Evolutionary conservation across 1,140 invertebrate species (phyloP).

Genomic region (Drosophila triauraria): DNA sequence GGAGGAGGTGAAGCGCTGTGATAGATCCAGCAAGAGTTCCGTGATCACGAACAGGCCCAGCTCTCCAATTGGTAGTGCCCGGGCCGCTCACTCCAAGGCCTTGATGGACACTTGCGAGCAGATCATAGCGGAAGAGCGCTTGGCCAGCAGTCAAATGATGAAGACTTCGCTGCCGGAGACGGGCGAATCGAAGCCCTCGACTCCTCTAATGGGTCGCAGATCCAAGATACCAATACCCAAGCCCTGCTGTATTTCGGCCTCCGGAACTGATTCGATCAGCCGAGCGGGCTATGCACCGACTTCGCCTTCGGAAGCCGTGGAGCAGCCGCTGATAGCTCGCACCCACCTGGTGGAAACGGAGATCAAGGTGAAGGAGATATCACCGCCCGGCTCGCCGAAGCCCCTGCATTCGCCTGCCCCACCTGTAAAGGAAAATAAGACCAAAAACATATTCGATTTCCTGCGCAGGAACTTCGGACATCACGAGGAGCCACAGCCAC

Average conservation of each 20-base stretch:
- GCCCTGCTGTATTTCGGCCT: slow-evolving; percentile 67
- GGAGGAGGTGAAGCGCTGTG: slow-evolving; percentile 64
- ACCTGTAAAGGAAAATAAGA: slow-evolving; percentile 67
- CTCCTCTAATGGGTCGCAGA: slow-evolving; percentile 56
- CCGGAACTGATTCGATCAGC: slow-evolving; percentile 70
- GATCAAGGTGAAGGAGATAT: slow-evolving; percentile 72
- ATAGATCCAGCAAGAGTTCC: slow-evolving; percentile 31
- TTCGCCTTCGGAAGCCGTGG: slow-evolving; percentile 7
- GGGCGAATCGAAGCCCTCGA: slow-evolving; percentile 29
- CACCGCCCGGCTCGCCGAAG: slow-evolving; percentile 54
- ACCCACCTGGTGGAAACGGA: slow-evolving; percentile 78
- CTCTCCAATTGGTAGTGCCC: slow-evolving; percentile 63
- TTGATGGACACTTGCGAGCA: slow-evolving; percentile 78
- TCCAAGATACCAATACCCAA: slow-evolving; percentile 82
- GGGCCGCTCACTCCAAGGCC: slow-evolving; percentile 77
- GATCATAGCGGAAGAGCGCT: slow-evolving; percentile 78
- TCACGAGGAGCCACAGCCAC: slow-evolving; percentile 51
- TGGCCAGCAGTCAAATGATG: slow-evolving; percentile 75
- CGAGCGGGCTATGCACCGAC: slow-evolving; percentile 60
- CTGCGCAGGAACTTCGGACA: slow-evolving; percentile 78
- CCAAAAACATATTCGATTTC: slow-evolving; percentile 84
- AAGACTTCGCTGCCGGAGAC: slow-evolving; percentile 53
- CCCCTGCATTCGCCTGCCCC: slow-evolving; percentile 14
- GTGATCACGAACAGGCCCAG: slow-evolving; percentile 36
- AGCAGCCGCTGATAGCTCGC: slow-evolving; percentile 66